Percentiles rank a stretch among this genome's conserved stretches.
phyloP scores from a whole-genome alignment of 2,888 invertebrate species.

The Troides oblongomaculatus region DNA sequence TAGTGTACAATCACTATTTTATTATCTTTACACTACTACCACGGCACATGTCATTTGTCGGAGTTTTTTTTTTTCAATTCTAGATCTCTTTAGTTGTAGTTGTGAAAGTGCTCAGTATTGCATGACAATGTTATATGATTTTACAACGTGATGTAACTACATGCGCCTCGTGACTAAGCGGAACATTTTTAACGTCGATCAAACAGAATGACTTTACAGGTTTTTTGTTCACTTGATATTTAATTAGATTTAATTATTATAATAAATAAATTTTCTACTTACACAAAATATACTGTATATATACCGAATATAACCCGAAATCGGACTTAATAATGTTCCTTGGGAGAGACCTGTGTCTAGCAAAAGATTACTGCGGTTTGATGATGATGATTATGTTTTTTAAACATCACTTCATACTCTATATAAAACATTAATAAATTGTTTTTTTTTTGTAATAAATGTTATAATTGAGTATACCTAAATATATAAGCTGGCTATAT shows the following conservation, averaged over 20 bases:
- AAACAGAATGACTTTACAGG: slow-evolving; percentile 23
- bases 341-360: no score
- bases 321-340: no score
- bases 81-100: background rate
- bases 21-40: no score
- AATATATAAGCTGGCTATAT: background rate
- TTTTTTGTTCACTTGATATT: slow-evolving; percentile 20
- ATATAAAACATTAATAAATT: no score
- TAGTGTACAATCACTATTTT: no score
- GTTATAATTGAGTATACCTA: background rate
- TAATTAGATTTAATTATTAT: slow-evolving; percentile 15
- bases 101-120: slow-evolving; percentile 23
- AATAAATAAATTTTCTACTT: no score
- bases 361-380: no score
- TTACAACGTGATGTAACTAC: slow-evolving; percentile 26
- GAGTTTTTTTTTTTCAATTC: background rate
- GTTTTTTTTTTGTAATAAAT: no score
- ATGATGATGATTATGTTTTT: no score
- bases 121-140: slow-evolving; percentile 27
- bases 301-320: no score
- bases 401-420: no score
- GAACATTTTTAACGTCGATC: slow-evolving; percentile 23
- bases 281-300: no score
- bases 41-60: background rate
- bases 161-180: slow-evolving; percentile 25